Base-by-base conservation (phyloP, 2,888 invertebrate genomes). In the Molorchus minor region DNA sequence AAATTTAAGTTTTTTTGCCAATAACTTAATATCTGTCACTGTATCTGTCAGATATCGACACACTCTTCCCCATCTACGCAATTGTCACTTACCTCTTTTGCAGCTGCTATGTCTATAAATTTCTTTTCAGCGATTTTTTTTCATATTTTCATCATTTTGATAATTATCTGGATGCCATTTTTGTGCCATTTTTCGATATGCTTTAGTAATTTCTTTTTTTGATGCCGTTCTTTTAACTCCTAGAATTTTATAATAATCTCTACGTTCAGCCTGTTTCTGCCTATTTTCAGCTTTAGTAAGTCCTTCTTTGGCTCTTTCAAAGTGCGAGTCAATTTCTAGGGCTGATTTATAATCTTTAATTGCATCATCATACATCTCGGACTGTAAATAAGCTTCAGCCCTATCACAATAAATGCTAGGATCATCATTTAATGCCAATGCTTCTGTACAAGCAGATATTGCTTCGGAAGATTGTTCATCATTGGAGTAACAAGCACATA, bases 111-210 rank as follows among this genome's bases (percentile, higher is more conserved):
- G 80, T 99, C 98, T 64, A 99, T 97, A 79, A 99, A 99, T 82
- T 92, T 96, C 82, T 96, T 96, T 81, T 99, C 94, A 0, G 99
- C 99, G 47, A 89, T 84, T 77, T 96, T 93, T n/a, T 83, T 98
- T 98, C 79, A 95, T 94, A 63, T 93, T 92, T 8, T 88, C 91
- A 46, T 86, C 85, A 46, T 85, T 86, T 51, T 86, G 86, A 81
- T 90, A 98, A 82, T 93, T 96, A 82, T 99, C 99, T 0, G 99
- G 99, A 83, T 99, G 99, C 98, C 98, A 99, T 80, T 97, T 93
- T 81, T 96, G 95, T 10, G 99, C 99, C 49, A 94, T 88, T 83
- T 95, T 96, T 67, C 98, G 87, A 81, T 99, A 99, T 13, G 96
- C 98, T 84, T 98, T 98, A 10, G 88, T 84, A 38, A 99, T 94